Evolutionary conservation across 2,888 invertebrate genomes (phyloP), one percentile per base, ranked within the genome.

Genomic region (Leptinotarsa juncta): DNA sequence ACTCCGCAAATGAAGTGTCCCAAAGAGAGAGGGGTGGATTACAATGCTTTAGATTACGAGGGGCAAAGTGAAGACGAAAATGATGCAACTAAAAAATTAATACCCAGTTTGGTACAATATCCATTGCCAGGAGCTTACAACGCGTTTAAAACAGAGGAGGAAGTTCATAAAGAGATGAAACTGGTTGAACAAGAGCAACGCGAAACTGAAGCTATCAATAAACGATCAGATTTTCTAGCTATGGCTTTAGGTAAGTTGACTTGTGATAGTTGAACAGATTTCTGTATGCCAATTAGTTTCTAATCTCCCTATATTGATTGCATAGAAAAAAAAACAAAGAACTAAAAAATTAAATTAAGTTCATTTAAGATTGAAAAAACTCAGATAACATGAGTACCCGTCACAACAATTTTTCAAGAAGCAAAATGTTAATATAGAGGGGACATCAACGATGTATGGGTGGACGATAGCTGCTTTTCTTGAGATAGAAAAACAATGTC

Each of bases 31-130:
- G 84, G 84, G 72, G 89, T 93, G 14, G 94, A 94, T 83, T 93
- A 94, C 86, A 94, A 94, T 83, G 94, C 94, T 0, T 82, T 94
- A 77, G 94, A 94, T 84, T 94, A 94, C 81, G 94, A 94, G 83
- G 87, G 86, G 49, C 85, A 86, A 67, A 86, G 86, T 32, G 85
- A 86, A 1, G 86, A 86, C 49, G 86, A 87, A 4, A 86, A 86
- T 60, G 84, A 85, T 53, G 68, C 48, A 18, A 4, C 18, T 23
- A 57, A 55, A 42, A 69, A 67, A 65, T 32, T 51, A 69, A 86
- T 88, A 4, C 87, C 87, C 12, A 88, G 88, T 81, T 82, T 88
- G 77, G 87, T 88, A 3, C 88, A 88, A 77, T 88, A 88, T 80
- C 88, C 88, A 0, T 78, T 88, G 42, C 86, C 87, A 0, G 81